These are phyloP conservation scores for Huso huso DNA, from an alignment of 2,797 vertebrate species.

Conservation along the genomic window DNA sequence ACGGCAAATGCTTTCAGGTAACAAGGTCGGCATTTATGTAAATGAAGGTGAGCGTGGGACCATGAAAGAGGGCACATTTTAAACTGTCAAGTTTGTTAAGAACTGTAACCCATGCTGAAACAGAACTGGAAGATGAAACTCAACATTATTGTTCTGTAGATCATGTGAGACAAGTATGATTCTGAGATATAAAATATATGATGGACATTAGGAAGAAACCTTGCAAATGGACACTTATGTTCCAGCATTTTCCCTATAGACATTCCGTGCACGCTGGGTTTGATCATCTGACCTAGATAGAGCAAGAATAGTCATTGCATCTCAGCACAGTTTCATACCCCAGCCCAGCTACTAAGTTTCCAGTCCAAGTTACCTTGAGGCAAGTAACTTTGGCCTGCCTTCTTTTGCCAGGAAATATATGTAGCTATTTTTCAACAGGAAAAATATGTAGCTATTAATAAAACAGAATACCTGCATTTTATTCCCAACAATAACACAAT, in stretches of 20 bases:
- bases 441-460: neutral
- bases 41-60: constrained; percentile 22
- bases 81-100: constrained; percentile 4
- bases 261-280: too few species aligned
- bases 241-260: too few species aligned
- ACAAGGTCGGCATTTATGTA: constrained; percentile 57
- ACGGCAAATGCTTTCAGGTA: constrained; percentile 62
- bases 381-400: constrained; percentile 12
- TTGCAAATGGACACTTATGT: too few species aligned
- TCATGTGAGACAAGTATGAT: neutral
- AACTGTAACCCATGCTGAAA: constrained; percentile 2
- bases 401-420: constrained; percentile 12
- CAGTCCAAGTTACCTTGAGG: neutral
- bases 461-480: too few species aligned
- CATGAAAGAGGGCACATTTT: constrained; percentile 10
- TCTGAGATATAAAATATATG: too few species aligned
- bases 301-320: neutral
- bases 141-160: neutral
- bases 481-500: too few species aligned
- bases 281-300: too few species aligned
- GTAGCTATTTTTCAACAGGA: neutral
- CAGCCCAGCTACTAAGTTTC: constrained; percentile 1
- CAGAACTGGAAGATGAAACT: neutral
- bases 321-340: constrained; percentile 4
- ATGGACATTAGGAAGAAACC: too few species aligned